Percentiles rank a stretch among this genome's conserved stretches.
Evolutionary conservation across 2,113 vertebrate species (phyloP).

Genomic region (Passer montanus): DNA sequence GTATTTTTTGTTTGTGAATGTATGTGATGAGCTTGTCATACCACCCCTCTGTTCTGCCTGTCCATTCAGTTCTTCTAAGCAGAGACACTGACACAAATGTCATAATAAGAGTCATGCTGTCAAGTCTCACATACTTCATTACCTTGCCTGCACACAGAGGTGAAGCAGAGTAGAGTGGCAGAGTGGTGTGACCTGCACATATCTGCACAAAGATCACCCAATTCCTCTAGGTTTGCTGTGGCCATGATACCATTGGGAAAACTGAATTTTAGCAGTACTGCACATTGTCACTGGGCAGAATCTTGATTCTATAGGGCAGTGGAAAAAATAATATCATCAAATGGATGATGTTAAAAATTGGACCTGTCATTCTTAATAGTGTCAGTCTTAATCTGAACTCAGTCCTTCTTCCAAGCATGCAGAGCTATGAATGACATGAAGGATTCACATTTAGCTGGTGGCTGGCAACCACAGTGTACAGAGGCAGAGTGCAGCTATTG

Average conservation of each 20-base stretch:
- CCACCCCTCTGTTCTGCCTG: background rate
- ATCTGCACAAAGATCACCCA: background rate
- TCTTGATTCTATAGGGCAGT: background rate
- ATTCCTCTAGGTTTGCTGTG: background rate
- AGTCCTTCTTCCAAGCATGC: background rate
- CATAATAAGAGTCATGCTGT: rapidly evolving
- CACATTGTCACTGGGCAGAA: background rate
- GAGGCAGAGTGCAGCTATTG: background rate
- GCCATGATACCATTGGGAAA: background rate
- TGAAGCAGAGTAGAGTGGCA: background rate
- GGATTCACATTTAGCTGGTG: background rate
- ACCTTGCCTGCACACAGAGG: background rate
- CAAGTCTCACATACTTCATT: background rate
- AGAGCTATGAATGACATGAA: background rate
- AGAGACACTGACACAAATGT: background rate
- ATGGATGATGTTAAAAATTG: background rate
- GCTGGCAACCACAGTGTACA: background rate
- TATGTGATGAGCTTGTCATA: background rate
- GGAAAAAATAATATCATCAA: background rate
- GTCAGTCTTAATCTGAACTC: background rate
- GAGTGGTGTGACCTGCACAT: background rate
- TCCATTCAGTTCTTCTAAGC: background rate
- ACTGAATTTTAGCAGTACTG: slow-evolving; percentile 12
- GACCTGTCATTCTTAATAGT: background rate
- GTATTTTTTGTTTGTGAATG: background rate